phyloP scores from a whole-genome alignment of 2,888 invertebrate genomes.

The Drosophila engyochracea region DNA sequence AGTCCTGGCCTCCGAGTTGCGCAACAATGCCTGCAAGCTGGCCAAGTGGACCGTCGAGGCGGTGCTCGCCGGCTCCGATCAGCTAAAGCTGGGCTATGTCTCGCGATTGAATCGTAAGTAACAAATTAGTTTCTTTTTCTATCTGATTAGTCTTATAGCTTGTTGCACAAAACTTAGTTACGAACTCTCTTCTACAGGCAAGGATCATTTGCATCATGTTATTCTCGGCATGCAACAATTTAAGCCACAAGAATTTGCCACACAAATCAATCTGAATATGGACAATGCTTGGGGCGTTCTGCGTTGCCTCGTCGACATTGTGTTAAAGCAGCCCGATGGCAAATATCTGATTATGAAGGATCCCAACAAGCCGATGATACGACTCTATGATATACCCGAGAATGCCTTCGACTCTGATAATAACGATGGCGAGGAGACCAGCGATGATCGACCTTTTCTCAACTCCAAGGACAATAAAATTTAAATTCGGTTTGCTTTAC shows the following conservation, averaged over 20 bases:
- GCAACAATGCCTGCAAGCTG: constrained; percentile 99
- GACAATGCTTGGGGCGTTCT: constrained; percentile 99
- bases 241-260: constrained; percentile 99
- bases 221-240: constrained; percentile 99
- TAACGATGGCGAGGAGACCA: constrained; percentile 68
- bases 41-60: constrained; percentile 99
- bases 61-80: constrained; percentile 97
- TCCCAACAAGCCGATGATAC: constrained; percentile 99
- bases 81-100: constrained; percentile 99
- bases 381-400: constrained; percentile 99
- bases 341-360: constrained; percentile 99
- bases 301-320: constrained; percentile 98
- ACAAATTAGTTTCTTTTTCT: background rate
- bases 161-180: too few species aligned
- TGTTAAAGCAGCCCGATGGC: constrained; percentile 98
- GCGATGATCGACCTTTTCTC: constrained; percentile 38
- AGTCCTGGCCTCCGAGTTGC: constrained; percentile 98
- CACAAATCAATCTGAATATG: constrained; percentile 99
- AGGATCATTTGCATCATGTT: constrained; percentile 97
- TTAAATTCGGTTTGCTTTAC: background rate
- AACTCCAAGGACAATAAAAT: constrained; percentile 13
- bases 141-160: background rate
- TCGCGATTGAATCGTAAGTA: constrained; percentile 91
- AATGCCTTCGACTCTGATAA: constrained; percentile 98
- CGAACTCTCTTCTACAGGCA: constrained; percentile 23